Conservation (phyloP, 2,888 invertebrate species). For the Ectemnius continuus region DNA sequence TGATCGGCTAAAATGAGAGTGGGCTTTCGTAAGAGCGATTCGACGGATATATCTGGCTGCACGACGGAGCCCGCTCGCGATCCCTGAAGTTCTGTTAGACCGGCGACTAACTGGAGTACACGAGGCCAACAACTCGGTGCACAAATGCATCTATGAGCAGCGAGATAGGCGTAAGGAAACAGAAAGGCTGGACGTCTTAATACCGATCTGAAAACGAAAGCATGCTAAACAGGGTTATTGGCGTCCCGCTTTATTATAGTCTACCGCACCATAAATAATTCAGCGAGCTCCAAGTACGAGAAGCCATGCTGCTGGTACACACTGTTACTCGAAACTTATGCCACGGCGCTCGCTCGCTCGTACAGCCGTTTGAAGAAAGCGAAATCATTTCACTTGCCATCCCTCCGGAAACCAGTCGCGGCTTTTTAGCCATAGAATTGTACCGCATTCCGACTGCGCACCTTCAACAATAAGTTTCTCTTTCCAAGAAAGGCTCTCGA, state of each 20-base stretch:
- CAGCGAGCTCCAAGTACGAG: conserved; percentile 10
- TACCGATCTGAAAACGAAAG: not conserved
- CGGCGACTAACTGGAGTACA: not conserved
- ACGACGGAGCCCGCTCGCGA: not conserved
- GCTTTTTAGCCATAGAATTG: not conserved
- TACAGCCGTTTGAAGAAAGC: conserved; percentile 28
- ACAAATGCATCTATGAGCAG: conserved; percentile 1
- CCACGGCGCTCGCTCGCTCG: not conserved
- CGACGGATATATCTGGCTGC: not conserved
- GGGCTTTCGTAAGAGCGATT: conserved; percentile 17
- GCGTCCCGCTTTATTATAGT: not conserved
- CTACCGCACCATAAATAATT: not conserved
- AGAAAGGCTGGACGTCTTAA: not conserved
- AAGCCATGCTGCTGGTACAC: conserved; percentile 16
- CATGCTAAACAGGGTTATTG: conserved; percentile 2
- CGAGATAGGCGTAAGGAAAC: conserved; percentile 1
- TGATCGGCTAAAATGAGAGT: conserved; percentile 18
- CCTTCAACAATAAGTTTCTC: conserved; percentile 36
- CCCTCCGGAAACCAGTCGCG: conserved; percentile 9
- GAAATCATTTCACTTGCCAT: conserved; percentile 28
- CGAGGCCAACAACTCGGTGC: not conserved
- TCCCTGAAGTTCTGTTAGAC: not conserved
- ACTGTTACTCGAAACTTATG: conserved; percentile 9
- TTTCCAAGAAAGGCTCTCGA: conserved; percentile 37
- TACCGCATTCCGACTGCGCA: conserved; percentile 24